Evolutionary conservation across 2,797 vertebrate species (phyloP), one percentile per base, ranked within the genome.

Genomic region (Carduelis carduelis): DNA sequence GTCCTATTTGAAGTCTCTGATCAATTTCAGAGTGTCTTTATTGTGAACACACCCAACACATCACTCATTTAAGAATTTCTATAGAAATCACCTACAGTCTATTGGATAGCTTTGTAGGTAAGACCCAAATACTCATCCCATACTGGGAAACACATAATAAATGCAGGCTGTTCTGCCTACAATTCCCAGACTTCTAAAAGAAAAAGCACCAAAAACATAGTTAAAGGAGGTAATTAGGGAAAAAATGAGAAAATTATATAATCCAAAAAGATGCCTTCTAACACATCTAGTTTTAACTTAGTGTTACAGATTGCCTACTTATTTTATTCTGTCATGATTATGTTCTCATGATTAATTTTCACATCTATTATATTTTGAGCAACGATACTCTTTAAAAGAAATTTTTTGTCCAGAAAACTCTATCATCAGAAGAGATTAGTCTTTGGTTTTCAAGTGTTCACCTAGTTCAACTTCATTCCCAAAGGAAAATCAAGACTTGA

Each of bases 1-100:
- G 3, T n/a, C 20, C 7, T 60, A 19, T 68, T 59, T 70, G 27
- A 74, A 65, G 24, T 50, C 21, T 74, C 21, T 50, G 11, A 61
- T 53, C 2, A 61, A 17, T 70, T 43, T 90, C 17, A 57, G 52
- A 46, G 82, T 41, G 2, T 43, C 9, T 71, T 81, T 46, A 22
- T 6, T 35, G 11, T 32, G 12, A 72, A 50, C 10, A 55, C 6
- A 30, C 3, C 2, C 8, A 32, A 76, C 69, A 28, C 0, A 0
- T 30, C n/a, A 32, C 3, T 19, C 3, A 63, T 69, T 43, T 63
- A 50, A 80, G 27, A 74, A 53, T 65, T 83, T 90, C 34, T 43
- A 18, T 32, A 59, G 21, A 32, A 55, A 39, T 69, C 8, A n/a
- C 1, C 11, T 55, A 8, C 6, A 68, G 7, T 59, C 12, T 82